Evolutionary conservation across 2,797 vertebrate genomes (phyloP).

Genomic region (Cyprinodon diabolis): DNA sequence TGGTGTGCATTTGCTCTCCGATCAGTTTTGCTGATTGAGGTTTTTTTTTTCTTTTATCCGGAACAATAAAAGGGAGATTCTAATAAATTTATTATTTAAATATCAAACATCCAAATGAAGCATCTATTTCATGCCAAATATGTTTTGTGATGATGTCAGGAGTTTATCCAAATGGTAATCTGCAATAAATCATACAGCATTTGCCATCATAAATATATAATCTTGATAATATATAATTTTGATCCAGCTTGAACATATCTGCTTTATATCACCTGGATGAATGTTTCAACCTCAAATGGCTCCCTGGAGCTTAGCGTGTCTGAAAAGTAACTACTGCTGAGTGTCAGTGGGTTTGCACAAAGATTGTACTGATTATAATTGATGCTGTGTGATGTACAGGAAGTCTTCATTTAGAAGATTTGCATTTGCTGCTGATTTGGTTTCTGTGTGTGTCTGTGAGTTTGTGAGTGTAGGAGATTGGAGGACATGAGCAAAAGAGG

Average conservation of each 20-base stretch:
- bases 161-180: slow-evolving; percentile 9
- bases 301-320: slow-evolving; percentile 16
- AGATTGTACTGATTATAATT: slow-evolving; percentile 13
- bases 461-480: background rate
- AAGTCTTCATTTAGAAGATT: slow-evolving; percentile 17
- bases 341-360: slow-evolving; percentile 20
- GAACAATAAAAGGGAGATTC: slow-evolving; percentile 42
- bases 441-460: background rate
- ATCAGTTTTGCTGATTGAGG: slow-evolving; percentile 21
- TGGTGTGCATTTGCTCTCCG: slow-evolving; percentile 17
- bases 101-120: slow-evolving; percentile 40
- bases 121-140: slow-evolving; percentile 41
- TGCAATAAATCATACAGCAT: slow-evolving; percentile 35
- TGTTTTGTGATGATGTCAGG: slow-evolving; percentile 30
- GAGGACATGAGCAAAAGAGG: slow-evolving; percentile 20
- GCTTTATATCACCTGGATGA: slow-evolving; percentile 50
- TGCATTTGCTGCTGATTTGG: slow-evolving; percentile 14
- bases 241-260: slow-evolving; percentile 52
- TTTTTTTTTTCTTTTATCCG: slow-evolving; percentile 1
- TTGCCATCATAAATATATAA: slow-evolving; percentile 39
- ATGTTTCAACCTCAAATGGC: slow-evolving; percentile 48
- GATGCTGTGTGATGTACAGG: slow-evolving; percentile 11
- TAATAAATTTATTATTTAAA: slow-evolving; percentile 26
- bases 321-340: slow-evolving; percentile 20
- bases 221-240: slow-evolving; percentile 41